Evolutionary conservation across 2,797 vertebrate genomes (phyloP).

Genomic region (Oophaga sylvatica): DNA sequence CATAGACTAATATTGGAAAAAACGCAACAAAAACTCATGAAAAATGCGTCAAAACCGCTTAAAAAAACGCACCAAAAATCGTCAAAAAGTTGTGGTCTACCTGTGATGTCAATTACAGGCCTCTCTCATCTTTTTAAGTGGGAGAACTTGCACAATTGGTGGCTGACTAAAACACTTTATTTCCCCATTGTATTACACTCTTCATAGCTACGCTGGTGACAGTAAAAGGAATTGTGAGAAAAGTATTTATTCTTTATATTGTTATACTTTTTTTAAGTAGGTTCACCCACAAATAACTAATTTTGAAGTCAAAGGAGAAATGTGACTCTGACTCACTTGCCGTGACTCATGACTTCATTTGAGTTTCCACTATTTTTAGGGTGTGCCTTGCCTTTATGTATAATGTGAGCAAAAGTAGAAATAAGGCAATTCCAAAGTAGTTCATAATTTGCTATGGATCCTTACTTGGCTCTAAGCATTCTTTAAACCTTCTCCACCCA

Average conservation of each 20-base stretch:
- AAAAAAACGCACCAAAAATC: too few species aligned
- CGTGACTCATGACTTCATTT: not conserved
- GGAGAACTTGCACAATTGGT: too few species aligned
- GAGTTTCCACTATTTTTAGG: not conserved
- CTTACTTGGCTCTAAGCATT: too few species aligned
- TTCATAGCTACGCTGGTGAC: not conserved
- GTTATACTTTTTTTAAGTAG: not conserved
- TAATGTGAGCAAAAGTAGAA: not conserved
- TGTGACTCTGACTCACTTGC: constrained; percentile 1
- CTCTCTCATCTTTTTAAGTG: too few species aligned
- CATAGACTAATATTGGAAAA: too few species aligned
- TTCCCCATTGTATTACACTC: too few species aligned
- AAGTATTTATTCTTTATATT: not conserved
- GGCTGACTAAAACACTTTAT: too few species aligned
- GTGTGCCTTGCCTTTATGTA: not conserved
- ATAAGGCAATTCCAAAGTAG: not conserved
- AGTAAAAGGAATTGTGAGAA: not conserved
- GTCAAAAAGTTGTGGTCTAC: too few species aligned
- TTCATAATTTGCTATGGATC: not conserved
- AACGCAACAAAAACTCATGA: too few species aligned
- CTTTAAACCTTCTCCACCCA: too few species aligned
- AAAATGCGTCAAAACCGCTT: too few species aligned
- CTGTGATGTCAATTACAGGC: too few species aligned
- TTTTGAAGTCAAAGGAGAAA: not conserved
- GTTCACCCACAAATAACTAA: not conserved